Base-by-base conservation (phyloP, 2,797 vertebrate genomes). In the Pogonophryne albipinna region DNA sequence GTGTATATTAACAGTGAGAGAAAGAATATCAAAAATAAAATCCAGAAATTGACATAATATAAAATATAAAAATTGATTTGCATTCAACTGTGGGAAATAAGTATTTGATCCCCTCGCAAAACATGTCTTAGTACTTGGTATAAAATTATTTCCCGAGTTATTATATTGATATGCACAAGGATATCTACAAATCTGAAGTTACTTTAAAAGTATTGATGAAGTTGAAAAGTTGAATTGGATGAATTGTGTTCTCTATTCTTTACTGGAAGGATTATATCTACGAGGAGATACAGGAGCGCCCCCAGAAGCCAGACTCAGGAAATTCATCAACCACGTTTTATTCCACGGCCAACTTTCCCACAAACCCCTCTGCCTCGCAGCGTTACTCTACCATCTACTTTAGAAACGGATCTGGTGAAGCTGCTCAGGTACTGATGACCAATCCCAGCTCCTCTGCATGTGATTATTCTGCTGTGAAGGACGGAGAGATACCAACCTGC, bases 211-310 rank as follows among this genome's bases (percentile, higher is more conserved):
- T 15, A 5, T 45, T 34, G 31, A 34, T 34, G 6, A n/a, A n/a
- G n/a, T n/a, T n/a, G n/a, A n/a, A n/a, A 5, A 34, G 31, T 20
- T 20, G 6, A 15, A 16, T 2, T 56, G 4, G 2, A 14, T 38
- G 4, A 53, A 20, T 6, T 20, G 6, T 34, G 0, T 0, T 58
- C 45, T 59, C 60, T 11, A 3, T 56, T 55, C 17, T 60, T 49
- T 20, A 2, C 16, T 74, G 17, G 1, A 47, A 88, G 83, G 66
- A 76, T 3, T 8, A 63, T 12, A 1, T 65, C 16, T 86, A 86
- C 27, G 82, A 86, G 31, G 80, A 91, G 45, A 67, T 88, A 20
- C 20, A 20, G 20, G 20, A 20, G 14, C 4, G 0, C 10, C 0
- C 17, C 16, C 65, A 61, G 23, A 46, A 3, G 2, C n/a, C 61